Evolutionary conservation across 2,113 vertebrate genomes (phyloP).

Genomic region (Elephantulus edwardii): DNA sequence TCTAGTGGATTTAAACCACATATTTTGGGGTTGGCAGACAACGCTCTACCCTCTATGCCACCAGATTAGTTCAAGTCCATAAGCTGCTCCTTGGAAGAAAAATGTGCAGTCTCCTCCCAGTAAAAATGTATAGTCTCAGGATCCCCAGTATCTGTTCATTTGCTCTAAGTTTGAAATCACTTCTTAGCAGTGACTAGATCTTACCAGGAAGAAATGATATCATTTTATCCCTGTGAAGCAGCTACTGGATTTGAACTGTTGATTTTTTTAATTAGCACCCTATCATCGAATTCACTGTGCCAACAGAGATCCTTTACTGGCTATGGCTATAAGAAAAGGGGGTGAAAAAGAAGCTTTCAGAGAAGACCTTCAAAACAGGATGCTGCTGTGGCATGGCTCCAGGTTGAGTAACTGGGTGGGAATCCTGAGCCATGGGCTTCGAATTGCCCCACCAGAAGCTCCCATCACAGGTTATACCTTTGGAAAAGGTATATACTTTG

Average conservation of each 20-base stretch:
- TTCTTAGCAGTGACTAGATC: too few relatives aligned
- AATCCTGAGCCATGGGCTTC: slow-evolving; percentile 91
- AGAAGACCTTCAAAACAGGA: slow-evolving; percentile 88
- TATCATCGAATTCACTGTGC: too few relatives aligned
- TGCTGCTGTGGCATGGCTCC: slow-evolving; percentile 93
- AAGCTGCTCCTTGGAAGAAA: too few relatives aligned
- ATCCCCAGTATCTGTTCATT: not conserved
- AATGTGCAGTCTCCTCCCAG: too few relatives aligned
- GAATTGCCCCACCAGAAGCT: slow-evolving; percentile 92
- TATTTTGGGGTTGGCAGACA: too few relatives aligned
- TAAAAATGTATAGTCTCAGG: not conserved
- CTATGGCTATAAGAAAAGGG: too few relatives aligned
- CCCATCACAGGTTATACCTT: slow-evolving; percentile 95
- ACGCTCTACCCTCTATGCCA: too few relatives aligned
- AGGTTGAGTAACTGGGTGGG: slow-evolving; percentile 93
- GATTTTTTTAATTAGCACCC: slow-evolving; percentile 89
- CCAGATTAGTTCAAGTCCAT: too few relatives aligned
- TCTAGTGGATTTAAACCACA: too few relatives aligned
- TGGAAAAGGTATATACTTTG: slow-evolving; percentile 95
- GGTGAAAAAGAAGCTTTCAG: slow-evolving; percentile 84
- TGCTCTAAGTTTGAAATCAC: not conserved
- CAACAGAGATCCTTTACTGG: too few relatives aligned
- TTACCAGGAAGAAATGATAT: too few relatives aligned
- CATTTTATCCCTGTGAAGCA: too few relatives aligned
- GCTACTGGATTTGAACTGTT: slow-evolving; percentile 83